Evolutionary conservation across 2,888 invertebrate species (phyloP), one percentile per base, ranked within the genome.

Genomic region (Perithous albicinctus): DNA sequence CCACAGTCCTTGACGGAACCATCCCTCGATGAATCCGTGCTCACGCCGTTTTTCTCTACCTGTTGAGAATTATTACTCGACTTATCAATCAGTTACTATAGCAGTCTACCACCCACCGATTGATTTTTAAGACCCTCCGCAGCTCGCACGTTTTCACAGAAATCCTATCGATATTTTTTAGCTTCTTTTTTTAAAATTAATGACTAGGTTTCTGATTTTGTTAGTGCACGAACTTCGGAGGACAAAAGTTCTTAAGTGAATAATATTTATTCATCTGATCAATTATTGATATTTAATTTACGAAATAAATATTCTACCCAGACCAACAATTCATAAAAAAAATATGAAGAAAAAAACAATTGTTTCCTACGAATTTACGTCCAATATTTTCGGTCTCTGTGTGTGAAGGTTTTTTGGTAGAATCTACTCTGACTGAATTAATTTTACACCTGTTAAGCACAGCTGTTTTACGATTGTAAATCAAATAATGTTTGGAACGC

Each of bases 1-100:
- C 82, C 82, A 82, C 75, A 82, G 75, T 59, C 82, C 74, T 66
- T 82, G 78, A 51, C 51, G 82, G 54, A 82, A 82, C 82, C 82
- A 82, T 78, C 78, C 82, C 66, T 82, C 82, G 82, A 82, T 72
- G 82, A 82, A 70, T n/a, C 82, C 78, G 59, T 78, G 70, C 51
- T 48, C 70, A 59, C 63, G 67, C 56, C 56, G 74, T 48, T 78
- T 82, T 78, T 69, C 64, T 78, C 56, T 82, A 75, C 75, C 82
- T 82, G 82, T 82, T 82, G 82, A 75, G 8, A 78, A 75, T 82
- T 78, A 70, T 78, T 66, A 66, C 70, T 78, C 75, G 66, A 59
- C 75, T 75, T 54, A 82, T 77, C 43, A 75, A 78, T 70, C 70
- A 70, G 66, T 41, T 26, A 41, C 38, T 46, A 29, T 32, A 61